These are phyloP conservation scores for Linepithema humile DNA, from an alignment of 1,140 invertebrate genomes.

Conservation along the genomic window DNA sequence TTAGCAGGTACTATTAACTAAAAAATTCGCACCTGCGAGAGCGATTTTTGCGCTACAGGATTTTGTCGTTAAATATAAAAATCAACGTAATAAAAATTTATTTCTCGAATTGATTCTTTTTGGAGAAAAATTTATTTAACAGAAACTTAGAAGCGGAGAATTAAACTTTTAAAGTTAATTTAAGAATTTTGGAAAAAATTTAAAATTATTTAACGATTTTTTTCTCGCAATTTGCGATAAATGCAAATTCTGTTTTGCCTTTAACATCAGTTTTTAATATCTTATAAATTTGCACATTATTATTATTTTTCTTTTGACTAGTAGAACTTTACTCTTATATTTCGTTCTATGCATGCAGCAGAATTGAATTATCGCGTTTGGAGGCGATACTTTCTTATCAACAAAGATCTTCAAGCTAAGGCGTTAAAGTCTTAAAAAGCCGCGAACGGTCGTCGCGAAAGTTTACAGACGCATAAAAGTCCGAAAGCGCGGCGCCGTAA, in stretches of 20 bases:
- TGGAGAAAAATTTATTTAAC: not conserved
- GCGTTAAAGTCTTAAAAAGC: conserved; percentile 1
- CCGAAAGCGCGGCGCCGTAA: conserved; percentile 12
- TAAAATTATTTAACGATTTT: not conserved
- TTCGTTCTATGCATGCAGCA: not conserved
- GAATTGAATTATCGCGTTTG: not conserved
- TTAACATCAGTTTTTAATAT: not conserved
- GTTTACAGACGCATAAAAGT: conserved; percentile 33
- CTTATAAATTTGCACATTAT: not conserved
- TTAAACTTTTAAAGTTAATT: not conserved
- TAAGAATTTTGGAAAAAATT: no score
- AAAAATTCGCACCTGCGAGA: not conserved
- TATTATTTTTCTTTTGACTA: not conserved
- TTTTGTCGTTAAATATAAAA: not conserved
- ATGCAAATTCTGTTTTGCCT: not conserved
- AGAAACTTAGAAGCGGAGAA: not conserved
- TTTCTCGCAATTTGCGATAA: not conserved
- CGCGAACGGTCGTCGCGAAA: conserved; percentile 21
- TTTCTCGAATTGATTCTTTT: not conserved
- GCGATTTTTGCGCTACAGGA: not conserved
- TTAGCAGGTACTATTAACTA: not conserved
- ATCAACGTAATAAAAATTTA: not conserved
- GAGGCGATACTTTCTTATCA: not conserved
- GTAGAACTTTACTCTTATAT: not conserved
- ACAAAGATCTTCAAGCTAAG: not conserved